A percentile compares a stretch with the other conserved stretches of the same genome.
Conservation (phyloP, 2,113 vertebrate genomes). For the Psophia crepitans region DNA sequence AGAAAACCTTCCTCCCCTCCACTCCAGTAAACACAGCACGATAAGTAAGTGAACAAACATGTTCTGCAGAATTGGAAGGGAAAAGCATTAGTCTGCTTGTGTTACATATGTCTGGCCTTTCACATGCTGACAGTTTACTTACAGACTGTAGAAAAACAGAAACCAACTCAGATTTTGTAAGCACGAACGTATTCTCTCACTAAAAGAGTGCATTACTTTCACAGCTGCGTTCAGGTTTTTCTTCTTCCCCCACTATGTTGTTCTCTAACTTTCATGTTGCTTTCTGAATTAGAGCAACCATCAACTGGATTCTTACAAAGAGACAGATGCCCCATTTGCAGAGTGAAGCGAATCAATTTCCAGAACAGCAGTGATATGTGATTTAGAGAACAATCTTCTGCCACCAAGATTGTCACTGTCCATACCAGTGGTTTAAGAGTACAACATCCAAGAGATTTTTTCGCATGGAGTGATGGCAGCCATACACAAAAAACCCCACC, state of each 20-base stretch:
- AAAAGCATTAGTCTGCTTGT: not conserved
- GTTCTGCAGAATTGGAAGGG: not conserved
- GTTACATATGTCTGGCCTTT: not conserved
- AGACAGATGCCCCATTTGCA: not conserved
- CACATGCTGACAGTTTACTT: not conserved
- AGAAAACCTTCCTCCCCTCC: not conserved
- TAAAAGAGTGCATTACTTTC: not conserved
- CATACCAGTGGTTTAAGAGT: not conserved
- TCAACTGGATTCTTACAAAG: not conserved
- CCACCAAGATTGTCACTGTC: not conserved
- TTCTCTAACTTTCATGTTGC: not conserved
- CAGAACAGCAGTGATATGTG: not conserved
- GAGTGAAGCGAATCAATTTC: not conserved
- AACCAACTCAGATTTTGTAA: not conserved
- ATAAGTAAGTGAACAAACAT: not conserved
- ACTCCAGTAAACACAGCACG: not conserved
- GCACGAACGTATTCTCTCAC: accelerated
- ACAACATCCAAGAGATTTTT: not conserved
- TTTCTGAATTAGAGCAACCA: not conserved
- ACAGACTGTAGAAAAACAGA: not conserved
- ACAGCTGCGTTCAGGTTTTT: not conserved
- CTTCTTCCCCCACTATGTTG: not conserved
- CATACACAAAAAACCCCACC: not conserved
- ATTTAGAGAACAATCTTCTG: not conserved
- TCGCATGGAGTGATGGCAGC: not conserved